Evolutionary conservation across 1,140 invertebrate species (phyloP), one percentile per base, ranked within the genome.

Genomic region (Drosophila sturtevanti): DNA sequence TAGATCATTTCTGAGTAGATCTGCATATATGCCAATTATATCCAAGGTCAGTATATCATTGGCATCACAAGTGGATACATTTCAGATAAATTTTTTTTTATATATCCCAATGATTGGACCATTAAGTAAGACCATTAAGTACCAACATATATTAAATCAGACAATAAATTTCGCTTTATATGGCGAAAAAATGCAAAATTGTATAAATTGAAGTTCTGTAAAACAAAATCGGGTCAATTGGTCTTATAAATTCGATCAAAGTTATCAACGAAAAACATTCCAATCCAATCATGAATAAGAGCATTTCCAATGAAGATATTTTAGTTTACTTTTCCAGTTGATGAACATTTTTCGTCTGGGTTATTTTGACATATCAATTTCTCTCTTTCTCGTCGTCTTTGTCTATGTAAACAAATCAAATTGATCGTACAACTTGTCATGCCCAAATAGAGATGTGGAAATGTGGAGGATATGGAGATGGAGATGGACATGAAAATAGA

Each of bases 351-450:
- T 18, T 24, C 35, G 68, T 54, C 63, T 60, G 41, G 21, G 22
- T 77, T 38, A 2, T 34, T 68, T 87, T 86, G 82, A 87, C 84
- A 89, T 89, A 87, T 87, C 82, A 89, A 87, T 87, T 87, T 82
- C 76, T 58, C 68, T n/a, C n/a, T n/a, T n/a, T n/a, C n/a, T n/a
- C n/a, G n/a, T n/a, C n/a, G n/a, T n/a, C n/a, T n/a, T 52, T 38
- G 54, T 11, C 55, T 68, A 58, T 89, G 79, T 89, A 68, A 89
- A 87, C 82, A 87, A 69, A 87, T 76, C 58, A 86, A 86, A 71
- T 82, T 66, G 82, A 87, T 87, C 82, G 84, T 75, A 86, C 79
- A 79, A 89, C 75, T 82, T 89, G 84, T 89, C 82, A 77, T 77
- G 82, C 72, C 79, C 82, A 76, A 89, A 82, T 48, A 16, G 41